Evolutionary conservation across 1,140 invertebrate species (phyloP), one percentile per base, ranked within the genome.

Genomic region (Belonocnema kinseyi): DNA sequence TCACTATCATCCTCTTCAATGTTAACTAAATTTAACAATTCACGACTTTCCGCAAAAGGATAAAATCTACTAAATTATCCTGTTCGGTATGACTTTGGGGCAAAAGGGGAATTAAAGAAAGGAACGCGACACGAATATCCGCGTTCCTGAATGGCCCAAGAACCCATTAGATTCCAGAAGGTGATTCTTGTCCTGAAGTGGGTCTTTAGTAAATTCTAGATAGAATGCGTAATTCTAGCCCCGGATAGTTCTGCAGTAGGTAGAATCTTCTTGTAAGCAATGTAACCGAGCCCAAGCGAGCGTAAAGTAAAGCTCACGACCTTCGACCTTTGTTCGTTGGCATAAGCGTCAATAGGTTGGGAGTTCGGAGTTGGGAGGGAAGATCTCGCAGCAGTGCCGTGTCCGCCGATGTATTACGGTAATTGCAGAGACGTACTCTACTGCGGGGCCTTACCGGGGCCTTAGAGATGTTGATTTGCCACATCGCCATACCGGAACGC

Each of bases 391-490:
- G 78, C 72, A 76, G 78, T 82, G 81, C 72, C 78, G 78, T 82
- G 81, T 80, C 78, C 78, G 78, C 79, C 81, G 84, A 82, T 87
- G 86, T 87, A 87, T 88, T 87, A 85, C 85, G 85, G 85, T 88
- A 88, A 88, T 88, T 88, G 85, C 87, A 80, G 75, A 84, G 83
- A 86, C 86, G 86, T 79, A 74, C 56, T 66, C 46, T 26, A 66
- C 74, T 66, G 74, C 50, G 56, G 58, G 56, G 72, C 8, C n/a
- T 73, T 75, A 72, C 75, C 58, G 10, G 46, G 72, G 72, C 78
- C 71, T 77, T 61, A 78, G 79, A 80, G 81, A 80, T 77, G 85
- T 85, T 79, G 85, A 84, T 86, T 82, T 80, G 80, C 78, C 76
- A 75, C 78, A 81, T 74, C 66, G 77, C 80, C 81, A 58, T 84